These are phyloP conservation scores for Sebastes alutus DNA, from an alignment of 2,797 vertebrate species.

Conservation along the genomic window DNA sequence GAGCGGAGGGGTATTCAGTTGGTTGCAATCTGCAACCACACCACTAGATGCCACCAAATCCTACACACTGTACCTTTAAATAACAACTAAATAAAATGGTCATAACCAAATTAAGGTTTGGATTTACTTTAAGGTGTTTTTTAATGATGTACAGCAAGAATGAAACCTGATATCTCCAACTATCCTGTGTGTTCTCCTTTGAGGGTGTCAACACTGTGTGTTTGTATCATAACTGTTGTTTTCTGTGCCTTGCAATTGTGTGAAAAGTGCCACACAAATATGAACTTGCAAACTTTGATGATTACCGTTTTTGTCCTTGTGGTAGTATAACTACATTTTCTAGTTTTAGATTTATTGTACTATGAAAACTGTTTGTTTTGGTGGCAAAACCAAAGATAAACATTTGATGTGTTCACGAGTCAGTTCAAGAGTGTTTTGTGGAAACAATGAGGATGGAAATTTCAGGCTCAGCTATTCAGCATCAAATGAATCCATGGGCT, in stretches of 20 bases:
- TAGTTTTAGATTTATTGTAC: conserved; percentile 49
- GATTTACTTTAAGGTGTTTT: background rate
- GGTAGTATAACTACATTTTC: conserved; percentile 22
- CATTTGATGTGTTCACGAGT: conserved; percentile 31
- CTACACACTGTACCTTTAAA: no score
- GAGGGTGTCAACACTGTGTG: background rate
- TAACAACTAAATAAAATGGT: background rate
- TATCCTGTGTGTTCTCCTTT: conserved; percentile 2
- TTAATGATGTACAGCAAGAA: background rate
- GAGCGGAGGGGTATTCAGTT: no score
- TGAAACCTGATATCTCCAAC: background rate
- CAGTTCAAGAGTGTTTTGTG: background rate
- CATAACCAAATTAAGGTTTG: background rate
- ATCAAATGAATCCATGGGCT: background rate
- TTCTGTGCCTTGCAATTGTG: background rate
- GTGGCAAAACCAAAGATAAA: conserved; percentile 36
- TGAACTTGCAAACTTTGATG: conserved; percentile 7
- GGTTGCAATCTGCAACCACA: no score
- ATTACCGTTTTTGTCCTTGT: conserved; percentile 38
- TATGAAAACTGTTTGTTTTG: conserved; percentile 39
- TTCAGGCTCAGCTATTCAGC: conserved; percentile 4
- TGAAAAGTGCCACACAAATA: conserved; percentile 21
- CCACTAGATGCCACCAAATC: no score
- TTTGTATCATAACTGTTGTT: conserved; percentile 20
- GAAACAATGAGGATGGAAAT: conserved; percentile 9